phyloP scores from a whole-genome alignment of 2,888 invertebrate genomes.

The Machimus rusticus region DNA sequence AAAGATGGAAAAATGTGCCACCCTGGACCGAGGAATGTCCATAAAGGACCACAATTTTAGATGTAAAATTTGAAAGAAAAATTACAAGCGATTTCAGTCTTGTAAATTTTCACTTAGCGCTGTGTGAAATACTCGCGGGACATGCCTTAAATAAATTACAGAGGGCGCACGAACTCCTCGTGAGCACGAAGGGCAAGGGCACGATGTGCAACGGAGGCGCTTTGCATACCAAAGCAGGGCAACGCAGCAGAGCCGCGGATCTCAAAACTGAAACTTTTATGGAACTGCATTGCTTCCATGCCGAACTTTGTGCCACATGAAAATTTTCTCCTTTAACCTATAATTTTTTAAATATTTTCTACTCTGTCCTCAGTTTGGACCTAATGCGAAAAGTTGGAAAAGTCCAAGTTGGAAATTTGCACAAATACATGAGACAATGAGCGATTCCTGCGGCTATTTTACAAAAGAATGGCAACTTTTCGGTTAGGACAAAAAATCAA shows the following conservation, averaged over 20 bases:
- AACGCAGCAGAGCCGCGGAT: not conserved
- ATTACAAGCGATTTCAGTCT: not conserved
- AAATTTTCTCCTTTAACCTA: not conserved
- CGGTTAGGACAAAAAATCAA: not conserved
- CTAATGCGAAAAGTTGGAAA: not conserved
- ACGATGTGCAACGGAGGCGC: not conserved
- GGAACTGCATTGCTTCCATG: not conserved
- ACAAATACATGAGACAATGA: not conserved
- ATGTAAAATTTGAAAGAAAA: not conserved
- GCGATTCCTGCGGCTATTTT: not conserved
- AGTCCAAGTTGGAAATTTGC: not conserved
- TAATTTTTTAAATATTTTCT: not conserved
- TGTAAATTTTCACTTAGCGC: not conserved
- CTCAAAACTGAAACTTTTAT: not conserved
- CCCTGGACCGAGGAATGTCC: not conserved
- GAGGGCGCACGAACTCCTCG: not conserved
- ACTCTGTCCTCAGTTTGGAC: not conserved
- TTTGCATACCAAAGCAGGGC: not conserved
- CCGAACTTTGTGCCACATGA: not conserved
- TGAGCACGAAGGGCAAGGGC: not conserved
- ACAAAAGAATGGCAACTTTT: not conserved
- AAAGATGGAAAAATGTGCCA: not conserved
- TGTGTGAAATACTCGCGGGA: not conserved
- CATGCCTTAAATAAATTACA: not conserved
- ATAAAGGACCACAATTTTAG: not conserved